Evolutionary conservation across 2,888 invertebrate genomes (phyloP).

Genomic region (Scelioninae gen. 2): DNA sequence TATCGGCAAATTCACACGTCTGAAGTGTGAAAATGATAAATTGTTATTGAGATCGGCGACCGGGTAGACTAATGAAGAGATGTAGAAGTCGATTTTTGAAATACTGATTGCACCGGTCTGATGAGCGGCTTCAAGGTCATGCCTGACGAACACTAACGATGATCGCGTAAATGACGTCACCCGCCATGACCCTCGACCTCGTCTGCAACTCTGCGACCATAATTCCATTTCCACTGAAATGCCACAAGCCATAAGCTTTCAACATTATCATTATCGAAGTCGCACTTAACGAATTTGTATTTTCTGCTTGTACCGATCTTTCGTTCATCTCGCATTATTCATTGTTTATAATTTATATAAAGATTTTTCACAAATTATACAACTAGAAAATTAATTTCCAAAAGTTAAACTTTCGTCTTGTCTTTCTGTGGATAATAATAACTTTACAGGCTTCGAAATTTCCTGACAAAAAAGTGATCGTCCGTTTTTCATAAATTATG

Average conservation of each 20-base stretch:
- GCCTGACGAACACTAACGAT: conserved; percentile 59
- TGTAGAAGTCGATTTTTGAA: conserved; percentile 38
- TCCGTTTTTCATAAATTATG: no score
- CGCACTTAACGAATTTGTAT: conserved; percentile 18
- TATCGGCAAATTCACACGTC: conserved; percentile 24
- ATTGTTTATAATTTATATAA: no score
- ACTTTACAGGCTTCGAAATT: no score
- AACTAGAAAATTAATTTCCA: no score
- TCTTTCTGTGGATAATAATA: no score
- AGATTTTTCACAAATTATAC: no score
- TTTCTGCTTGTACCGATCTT: conserved; percentile 3
- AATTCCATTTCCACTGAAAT: conserved; percentile 69
- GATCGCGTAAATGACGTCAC: conserved; percentile 66
- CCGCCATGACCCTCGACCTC: conserved; percentile 64
- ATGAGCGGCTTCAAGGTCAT: conserved; percentile 62
- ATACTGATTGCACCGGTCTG: conserved; percentile 37
- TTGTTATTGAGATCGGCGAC: conserved; percentile 28
- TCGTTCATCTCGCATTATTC: no score
- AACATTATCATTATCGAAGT: conserved; percentile 33
- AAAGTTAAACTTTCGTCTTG: no score
- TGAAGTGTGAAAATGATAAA: conserved; percentile 41
- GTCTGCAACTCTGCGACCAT: conserved; percentile 60
- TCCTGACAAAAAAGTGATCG: no score
- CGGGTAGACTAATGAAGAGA: conserved; percentile 38
- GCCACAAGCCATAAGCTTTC: conserved; percentile 51